Percentiles rank a stretch among this genome's conserved stretches.
These are phyloP conservation scores for Abrostola triplasia DNA, from an alignment of 2,888 invertebrate genomes.

Conservation along the genomic window DNA sequence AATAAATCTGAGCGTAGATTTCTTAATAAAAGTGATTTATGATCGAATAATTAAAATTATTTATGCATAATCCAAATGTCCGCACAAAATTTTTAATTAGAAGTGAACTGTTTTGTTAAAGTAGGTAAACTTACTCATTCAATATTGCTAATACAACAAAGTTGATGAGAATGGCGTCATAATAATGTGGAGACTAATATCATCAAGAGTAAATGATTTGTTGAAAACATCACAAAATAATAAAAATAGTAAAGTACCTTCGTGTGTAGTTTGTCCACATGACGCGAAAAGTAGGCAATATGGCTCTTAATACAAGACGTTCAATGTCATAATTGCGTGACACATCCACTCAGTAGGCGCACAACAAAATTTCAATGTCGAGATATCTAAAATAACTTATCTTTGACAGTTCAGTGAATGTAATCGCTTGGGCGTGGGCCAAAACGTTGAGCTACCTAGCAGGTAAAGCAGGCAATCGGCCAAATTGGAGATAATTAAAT, in stretches of 20 bases:
- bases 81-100: slow-evolving; percentile 29
- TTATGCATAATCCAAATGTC: slow-evolving; percentile 46
- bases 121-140: slow-evolving; percentile 14
- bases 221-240: slow-evolving; percentile 28
- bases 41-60: slow-evolving; percentile 58
- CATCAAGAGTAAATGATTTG: slow-evolving; percentile 28
- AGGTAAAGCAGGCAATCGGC: slow-evolving; percentile 85
- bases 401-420: slow-evolving; percentile 87
- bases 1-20: slow-evolving; percentile 63
- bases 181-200: slow-evolving; percentile 30
- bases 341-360: slow-evolving; percentile 64
- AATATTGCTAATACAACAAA: slow-evolving; percentile 29
- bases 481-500: slow-evolving; percentile 86
- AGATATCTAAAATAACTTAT: slow-evolving; percentile 87
- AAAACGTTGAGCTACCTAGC: slow-evolving; percentile 80
- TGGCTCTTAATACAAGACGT: slow-evolving; percentile 60
- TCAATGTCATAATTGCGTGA: slow-evolving; percentile 68
- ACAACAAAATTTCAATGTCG: slow-evolving; percentile 82
- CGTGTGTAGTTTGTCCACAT: slow-evolving; percentile 16
- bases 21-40: slow-evolving; percentile 63
- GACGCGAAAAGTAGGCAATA: slow-evolving; percentile 30
- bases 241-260: slow-evolving; percentile 25
- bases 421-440: slow-evolving; percentile 82
- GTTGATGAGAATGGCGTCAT: slow-evolving; percentile 7
- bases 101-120: slow-evolving; percentile 22